These are phyloP conservation scores for Xenopus petersii DNA, from an alignment of 2,797 vertebrate species.

Conservation along the genomic window DNA sequence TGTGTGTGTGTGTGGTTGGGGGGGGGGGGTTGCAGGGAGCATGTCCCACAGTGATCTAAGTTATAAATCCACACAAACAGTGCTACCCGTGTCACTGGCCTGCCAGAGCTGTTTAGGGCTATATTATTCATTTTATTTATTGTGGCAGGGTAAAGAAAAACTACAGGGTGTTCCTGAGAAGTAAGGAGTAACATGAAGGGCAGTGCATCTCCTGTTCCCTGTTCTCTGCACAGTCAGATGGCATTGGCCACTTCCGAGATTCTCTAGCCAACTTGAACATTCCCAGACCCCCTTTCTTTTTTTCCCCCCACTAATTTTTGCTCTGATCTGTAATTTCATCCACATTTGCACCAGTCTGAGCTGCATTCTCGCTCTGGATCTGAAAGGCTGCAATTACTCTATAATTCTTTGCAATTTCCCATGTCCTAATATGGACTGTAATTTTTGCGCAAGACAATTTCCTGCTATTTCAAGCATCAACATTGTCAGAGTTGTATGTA, in stretches of 20 bases:
- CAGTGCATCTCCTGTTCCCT: no score
- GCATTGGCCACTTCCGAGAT: slow-evolving; percentile 88
- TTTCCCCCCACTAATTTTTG: slow-evolving; percentile 58
- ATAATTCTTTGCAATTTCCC: slow-evolving; percentile 99
- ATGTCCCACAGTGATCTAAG: no score
- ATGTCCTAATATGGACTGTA: slow-evolving; percentile 99
- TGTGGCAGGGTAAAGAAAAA: no score
- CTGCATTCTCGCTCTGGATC: slow-evolving; percentile 93
- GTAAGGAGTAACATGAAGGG: no score
- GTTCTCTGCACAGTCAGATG: slow-evolving; percentile 74
- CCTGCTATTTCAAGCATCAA: slow-evolving; percentile 99
- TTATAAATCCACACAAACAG: no score
- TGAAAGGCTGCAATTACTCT: slow-evolving; percentile 99
- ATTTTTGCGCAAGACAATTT: slow-evolving; percentile 99
- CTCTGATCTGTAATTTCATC: slow-evolving; percentile 99
- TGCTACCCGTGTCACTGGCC: no score
- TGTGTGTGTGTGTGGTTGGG: no score
- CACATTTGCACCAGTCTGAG: slow-evolving; percentile 98
- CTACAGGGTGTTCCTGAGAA: no score
- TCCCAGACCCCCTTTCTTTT: slow-evolving; percentile 85
- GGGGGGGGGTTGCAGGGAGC: no score
- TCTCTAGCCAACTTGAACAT: slow-evolving; percentile 88
- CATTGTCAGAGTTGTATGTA: slow-evolving; percentile 99
- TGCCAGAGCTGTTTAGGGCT: no score
- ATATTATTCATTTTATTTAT: no score